Base-by-base conservation (phyloP, 2,888 invertebrate species). In the Automeris io region DNA sequence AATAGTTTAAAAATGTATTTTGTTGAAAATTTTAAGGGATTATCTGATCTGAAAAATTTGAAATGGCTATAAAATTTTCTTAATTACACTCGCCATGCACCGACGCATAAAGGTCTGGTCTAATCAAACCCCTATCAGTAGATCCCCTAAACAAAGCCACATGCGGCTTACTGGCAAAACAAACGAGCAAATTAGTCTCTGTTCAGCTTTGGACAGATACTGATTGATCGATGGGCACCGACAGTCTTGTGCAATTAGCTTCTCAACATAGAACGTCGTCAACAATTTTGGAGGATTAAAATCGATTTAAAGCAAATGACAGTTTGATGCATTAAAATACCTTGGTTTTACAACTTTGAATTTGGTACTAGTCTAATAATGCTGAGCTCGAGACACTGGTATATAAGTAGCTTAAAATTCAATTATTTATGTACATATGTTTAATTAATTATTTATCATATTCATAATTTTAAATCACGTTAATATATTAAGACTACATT, bases 121-220 rank as follows among this genome's bases (percentile, higher is more conserved):
- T 58, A 64, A 65, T 61, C 58, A 63, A 64, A 63, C 58, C 59
- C 60, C 60, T 65, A 69, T 69, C 62, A 61, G 55, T 44, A 43
- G 40, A 42, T 46, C 50, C 41, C 35, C 33, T 43, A 41, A 57
- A 47, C 51, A 70, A 71, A 71, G 71, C 74, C 63, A 54, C 47
- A 55, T 47, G 51, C 54, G 68, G 78, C 73, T 82, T 76, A 75
- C 69, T 61, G 70, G 69, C 72, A 66, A 78, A 83, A 85, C 83
- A 82, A 85, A 82, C 79, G 81, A 71, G 77, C 75, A 78, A 82
- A 83, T 85, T 82, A 85, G 80, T 70, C 73, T 59, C 54, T 57
- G 69, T 67, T 61, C 64, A 54, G 57, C 53, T 57, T 61, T 63
- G 54, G 77, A 76, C 81, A 74, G 75, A 78, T 69, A 78, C 74